phyloP scores from a whole-genome alignment of 1,140 invertebrate genomes.

The Hyles vespertilio region DNA sequence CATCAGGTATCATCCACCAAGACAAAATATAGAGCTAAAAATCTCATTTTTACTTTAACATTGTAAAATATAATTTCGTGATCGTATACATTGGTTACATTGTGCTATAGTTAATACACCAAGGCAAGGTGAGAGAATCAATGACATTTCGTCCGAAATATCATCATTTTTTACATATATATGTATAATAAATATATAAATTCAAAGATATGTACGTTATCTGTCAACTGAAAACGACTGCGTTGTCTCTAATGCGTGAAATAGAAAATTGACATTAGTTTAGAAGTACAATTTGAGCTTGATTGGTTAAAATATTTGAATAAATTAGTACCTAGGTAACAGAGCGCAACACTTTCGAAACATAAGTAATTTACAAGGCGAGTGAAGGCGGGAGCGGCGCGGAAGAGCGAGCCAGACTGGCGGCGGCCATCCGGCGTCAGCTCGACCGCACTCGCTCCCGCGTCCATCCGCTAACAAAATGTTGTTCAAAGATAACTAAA shows the following conservation, averaged over 20 bases:
- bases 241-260: constrained; percentile 14
- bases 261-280: constrained; percentile 56
- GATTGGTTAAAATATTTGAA: constrained; percentile 19
- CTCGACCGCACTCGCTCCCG: background rate
- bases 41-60: constrained; percentile 66
- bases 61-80: constrained; percentile 73
- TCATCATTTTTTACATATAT: constrained; percentile 43
- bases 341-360: constrained; percentile 33
- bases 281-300: constrained; percentile 63
- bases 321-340: constrained; percentile 43
- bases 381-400: constrained; percentile 7
- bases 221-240: constrained; percentile 63
- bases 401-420: constrained; percentile 1
- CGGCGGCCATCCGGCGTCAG: constrained; percentile 6
- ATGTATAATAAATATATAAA: constrained; percentile 41
- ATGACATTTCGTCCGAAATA: constrained; percentile 39
- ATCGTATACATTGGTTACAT: constrained; percentile 75
- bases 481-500: constrained; percentile 35
- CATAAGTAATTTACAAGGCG: constrained; percentile 21
- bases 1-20: constrained; percentile 51
- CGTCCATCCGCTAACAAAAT: background rate
- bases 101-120: constrained; percentile 72
- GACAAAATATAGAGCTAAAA: constrained; percentile 71
- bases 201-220: constrained; percentile 68
- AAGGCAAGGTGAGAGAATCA: constrained; percentile 66